Percentiles rank a stretch among this genome's conserved stretches.
These are phyloP conservation scores for Grammomys dolichurus DNA, from an alignment of 2,113 vertebrate species.

Conservation along the genomic window DNA sequence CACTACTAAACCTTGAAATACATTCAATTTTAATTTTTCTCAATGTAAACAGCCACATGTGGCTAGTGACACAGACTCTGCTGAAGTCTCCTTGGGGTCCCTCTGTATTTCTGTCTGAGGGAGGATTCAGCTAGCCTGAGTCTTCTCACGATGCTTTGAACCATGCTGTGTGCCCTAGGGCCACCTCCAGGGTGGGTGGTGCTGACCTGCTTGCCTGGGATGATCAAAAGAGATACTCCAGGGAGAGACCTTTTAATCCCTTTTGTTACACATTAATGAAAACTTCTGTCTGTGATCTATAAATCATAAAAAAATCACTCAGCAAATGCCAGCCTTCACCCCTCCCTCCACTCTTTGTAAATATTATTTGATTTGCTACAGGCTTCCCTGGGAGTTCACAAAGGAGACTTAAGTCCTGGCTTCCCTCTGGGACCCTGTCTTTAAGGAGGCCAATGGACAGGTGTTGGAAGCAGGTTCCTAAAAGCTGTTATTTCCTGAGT, in stretches of 20 bases:
- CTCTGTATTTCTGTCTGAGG: background rate
- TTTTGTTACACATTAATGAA: slow-evolving; percentile 68
- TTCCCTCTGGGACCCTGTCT: slow-evolving; percentile 20
- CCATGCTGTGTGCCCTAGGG: background rate
- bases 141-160: background rate
- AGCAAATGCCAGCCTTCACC: slow-evolving; percentile 55
- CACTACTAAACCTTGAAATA: background rate
- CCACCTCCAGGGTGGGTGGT: rapidly evolving
- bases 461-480: background rate
- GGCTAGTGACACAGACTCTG: background rate
- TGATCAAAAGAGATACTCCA: slow-evolving; percentile 1
- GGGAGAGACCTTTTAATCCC: slow-evolving; percentile 30
- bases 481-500: background rate
- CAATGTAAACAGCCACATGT: background rate
- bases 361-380: background rate
- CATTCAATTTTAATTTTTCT: background rate
- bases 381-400: slow-evolving; percentile 50
- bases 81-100: background rate
- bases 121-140: background rate
- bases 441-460: background rate
- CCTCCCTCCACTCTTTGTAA: slow-evolving; percentile 3
- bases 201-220: background rate
- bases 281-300: slow-evolving; percentile 55
- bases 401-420: slow-evolving; percentile 20
- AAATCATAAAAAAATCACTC: slow-evolving; percentile 62